A percentile compares a stretch with the other conserved stretches of the same genome.
phyloP scores from a whole-genome alignment of 2,888 invertebrate genomes.

The Gortyna flavago region DNA sequence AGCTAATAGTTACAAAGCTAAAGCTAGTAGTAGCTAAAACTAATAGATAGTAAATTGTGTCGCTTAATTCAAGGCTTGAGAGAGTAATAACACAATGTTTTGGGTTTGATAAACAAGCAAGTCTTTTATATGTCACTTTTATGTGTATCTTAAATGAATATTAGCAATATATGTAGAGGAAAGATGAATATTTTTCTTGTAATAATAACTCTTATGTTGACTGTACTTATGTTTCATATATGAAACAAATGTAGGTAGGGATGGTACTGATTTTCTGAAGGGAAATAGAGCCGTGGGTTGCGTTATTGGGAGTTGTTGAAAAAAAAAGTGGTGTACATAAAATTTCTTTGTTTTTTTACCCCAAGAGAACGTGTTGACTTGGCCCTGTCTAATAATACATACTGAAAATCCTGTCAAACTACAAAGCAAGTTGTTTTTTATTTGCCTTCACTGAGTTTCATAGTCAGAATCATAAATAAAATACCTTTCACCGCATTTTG shows the following conservation, averaged over 20 bases:
- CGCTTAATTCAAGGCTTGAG: too few species aligned
- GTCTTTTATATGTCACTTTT: neutral
- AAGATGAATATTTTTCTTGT: neutral
- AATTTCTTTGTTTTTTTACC: conserved; percentile 2
- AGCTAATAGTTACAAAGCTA: neutral
- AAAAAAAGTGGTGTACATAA: conserved; percentile 14
- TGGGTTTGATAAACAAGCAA: neutral
- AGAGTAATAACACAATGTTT: neutral
- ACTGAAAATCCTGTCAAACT: neutral
- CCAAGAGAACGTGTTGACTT: neutral
- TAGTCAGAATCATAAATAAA: neutral
- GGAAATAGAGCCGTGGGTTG: neutral
- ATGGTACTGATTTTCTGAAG: conserved; percentile 17
- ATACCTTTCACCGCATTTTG: neutral
- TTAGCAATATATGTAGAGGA: neutral
- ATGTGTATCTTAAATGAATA: too few species aligned
- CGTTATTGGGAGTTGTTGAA: neutral
- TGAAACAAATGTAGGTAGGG: conserved; percentile 16
- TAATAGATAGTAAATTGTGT: neutral
- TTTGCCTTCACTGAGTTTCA: too few species aligned
- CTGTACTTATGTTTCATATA: conserved; percentile 16
- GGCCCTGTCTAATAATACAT: neutral
- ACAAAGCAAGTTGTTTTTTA: neutral
- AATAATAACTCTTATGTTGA: neutral
- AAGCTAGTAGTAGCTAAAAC: neutral